Percentiles rank a stretch among this genome's conserved stretches.
Conservation (phyloP, 2,113 vertebrate species). For the Mustela nigripes region DNA sequence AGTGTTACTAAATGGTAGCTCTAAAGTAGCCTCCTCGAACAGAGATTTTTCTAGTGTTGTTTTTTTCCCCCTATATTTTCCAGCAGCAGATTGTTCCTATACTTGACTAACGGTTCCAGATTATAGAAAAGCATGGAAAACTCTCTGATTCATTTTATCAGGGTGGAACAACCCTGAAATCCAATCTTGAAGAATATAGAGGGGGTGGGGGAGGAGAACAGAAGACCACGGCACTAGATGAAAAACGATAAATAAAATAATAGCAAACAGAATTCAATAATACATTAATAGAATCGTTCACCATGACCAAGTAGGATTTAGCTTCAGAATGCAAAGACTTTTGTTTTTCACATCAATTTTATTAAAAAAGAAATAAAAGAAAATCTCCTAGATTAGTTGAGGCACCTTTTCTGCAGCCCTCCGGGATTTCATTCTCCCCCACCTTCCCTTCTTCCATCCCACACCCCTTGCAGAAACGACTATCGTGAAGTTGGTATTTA, state of each 20-base stretch:
- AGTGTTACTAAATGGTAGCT: neutral
- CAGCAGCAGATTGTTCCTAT: conserved; percentile 25
- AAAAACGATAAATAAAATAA: conserved; percentile 74
- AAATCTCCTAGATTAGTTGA: neutral
- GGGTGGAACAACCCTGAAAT: conserved; percentile 52
- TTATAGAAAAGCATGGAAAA: conserved; percentile 56
- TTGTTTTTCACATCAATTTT: conserved; percentile 41
- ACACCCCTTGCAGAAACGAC: neutral
- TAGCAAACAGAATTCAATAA: conserved; percentile 69
- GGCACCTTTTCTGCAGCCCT: neutral
- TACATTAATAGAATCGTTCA: conserved; percentile 64
- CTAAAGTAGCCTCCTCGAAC: neutral
- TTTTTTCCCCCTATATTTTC: neutral
- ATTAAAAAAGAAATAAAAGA: conserved; percentile 68
- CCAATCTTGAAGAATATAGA: conserved; percentile 54
- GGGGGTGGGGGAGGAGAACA: neutral
- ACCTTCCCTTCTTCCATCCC: neutral
- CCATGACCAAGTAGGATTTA: conserved; percentile 63
- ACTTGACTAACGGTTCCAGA: conserved; percentile 40
- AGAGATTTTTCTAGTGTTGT: conserved; percentile 28
- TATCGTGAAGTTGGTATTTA: neutral
- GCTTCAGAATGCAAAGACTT: conserved; percentile 57
- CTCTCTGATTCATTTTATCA: conserved; percentile 64
- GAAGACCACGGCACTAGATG: conserved; percentile 26
- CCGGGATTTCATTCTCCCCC: neutral